These are phyloP conservation scores for Sparidentex hasta DNA, from an alignment of 2,797 vertebrate genomes.

Conservation along the genomic window DNA sequence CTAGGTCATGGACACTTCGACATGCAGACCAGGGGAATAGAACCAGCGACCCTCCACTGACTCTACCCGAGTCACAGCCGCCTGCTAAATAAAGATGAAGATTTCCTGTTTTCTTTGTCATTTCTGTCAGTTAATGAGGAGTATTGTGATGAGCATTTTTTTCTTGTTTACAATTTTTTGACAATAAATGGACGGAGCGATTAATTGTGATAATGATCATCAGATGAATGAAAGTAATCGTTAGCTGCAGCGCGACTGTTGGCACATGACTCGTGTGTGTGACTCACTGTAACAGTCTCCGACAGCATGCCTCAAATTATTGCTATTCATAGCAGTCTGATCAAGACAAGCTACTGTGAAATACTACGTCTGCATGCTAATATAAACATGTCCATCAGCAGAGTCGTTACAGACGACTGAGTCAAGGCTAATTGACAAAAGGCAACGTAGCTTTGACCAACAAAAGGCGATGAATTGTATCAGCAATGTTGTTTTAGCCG, in stretches of 20 bases:
- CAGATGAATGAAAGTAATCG: background rate
- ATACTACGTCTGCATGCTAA: conserved; percentile 50
- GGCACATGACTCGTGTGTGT: no score
- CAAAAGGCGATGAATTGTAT: fast-evolving
- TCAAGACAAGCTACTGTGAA: conserved; percentile 54
- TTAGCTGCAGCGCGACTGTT: background rate
- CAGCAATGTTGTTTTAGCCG: background rate
- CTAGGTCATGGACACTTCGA: no score
- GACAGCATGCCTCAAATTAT: conserved; percentile 29
- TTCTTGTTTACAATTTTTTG: no score
- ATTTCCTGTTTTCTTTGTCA: no score
- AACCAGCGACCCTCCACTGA: background rate
- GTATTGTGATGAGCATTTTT: no score
- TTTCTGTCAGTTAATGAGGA: no score
- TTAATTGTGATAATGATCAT: background rate
- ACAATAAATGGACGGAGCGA: no score
- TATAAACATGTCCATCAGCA: conserved; percentile 38
- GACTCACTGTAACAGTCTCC: background rate
- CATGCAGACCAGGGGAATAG: no score
- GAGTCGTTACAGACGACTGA: background rate
- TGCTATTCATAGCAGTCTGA: conserved; percentile 16
- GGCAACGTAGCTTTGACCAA: background rate
- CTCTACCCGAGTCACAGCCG: no score
- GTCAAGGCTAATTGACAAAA: conserved; percentile 11
- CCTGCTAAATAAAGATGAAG: no score